phyloP scores from a whole-genome alignment of 1,140 invertebrate species.

The Catajapyx aquilonaris region DNA sequence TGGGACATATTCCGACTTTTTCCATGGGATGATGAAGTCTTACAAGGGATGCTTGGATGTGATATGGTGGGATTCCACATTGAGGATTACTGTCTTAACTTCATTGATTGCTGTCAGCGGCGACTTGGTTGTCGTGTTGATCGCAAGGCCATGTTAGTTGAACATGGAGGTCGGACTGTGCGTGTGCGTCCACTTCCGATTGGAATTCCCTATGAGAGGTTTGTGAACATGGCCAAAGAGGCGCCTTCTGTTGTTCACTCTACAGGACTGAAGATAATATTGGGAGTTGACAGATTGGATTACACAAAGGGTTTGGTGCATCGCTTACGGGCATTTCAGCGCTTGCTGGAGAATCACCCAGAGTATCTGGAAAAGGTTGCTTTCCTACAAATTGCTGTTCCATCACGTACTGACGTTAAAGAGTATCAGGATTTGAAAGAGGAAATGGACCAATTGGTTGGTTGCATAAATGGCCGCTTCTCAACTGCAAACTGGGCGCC shows the following conservation, averaged over 20 bases:
- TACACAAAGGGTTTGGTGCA: conserved; percentile 81
- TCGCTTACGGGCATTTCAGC: conserved; percentile 61
- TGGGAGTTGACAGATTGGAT: conserved; percentile 72
- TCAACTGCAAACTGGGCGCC: conserved; percentile 78
- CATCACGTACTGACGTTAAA: conserved; percentile 70
- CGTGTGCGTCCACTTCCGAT: conserved; percentile 62
- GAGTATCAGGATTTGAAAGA: conserved; percentile 80
- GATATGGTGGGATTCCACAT: conserved; percentile 86
- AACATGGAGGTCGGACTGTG: conserved; percentile 64
- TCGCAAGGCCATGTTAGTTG: conserved; percentile 62
- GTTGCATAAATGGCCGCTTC: conserved; percentile 65
- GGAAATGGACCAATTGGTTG: conserved; percentile 74
- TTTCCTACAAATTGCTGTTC: conserved; percentile 65
- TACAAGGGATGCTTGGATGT: conserved; percentile 74
- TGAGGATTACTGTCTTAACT: conserved; percentile 75
- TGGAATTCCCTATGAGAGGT: conserved; percentile 68
- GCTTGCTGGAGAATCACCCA: conserved; percentile 61
- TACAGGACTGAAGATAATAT: conserved; percentile 53
- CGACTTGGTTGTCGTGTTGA: conserved; percentile 70
- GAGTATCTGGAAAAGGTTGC: conserved; percentile 64
- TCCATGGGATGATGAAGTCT: conserved; percentile 74
- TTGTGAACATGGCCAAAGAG: conserved; percentile 54
- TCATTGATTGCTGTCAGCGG: conserved; percentile 75
- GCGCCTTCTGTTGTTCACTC: conserved; percentile 40
- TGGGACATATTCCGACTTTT: conserved; percentile 80